Percentiles rank a stretch among this genome's conserved stretches.
Evolutionary conservation across 2,888 invertebrate genomes (phyloP).

Genomic region (Apotomis betuletana): DNA sequence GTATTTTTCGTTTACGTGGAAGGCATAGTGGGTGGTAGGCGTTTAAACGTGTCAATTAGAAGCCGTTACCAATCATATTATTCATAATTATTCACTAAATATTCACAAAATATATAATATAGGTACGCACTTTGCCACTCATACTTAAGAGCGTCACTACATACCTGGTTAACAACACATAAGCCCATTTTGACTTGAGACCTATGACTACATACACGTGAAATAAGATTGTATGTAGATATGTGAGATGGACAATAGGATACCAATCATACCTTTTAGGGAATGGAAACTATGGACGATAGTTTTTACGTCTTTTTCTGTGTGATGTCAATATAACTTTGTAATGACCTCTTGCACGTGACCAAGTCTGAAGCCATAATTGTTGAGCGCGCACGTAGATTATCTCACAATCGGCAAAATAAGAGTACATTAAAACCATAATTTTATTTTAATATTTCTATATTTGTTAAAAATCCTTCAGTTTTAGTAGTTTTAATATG

Average conservation of each 20-base stretch:
- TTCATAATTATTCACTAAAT: slow-evolving; percentile 36
- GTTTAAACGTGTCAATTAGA: slow-evolving; percentile 45
- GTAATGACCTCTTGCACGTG: no score
- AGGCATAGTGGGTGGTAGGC: slow-evolving; percentile 46
- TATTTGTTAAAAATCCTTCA: no score
- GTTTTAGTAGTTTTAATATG: no score
- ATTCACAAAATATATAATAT: slow-evolving; percentile 3
- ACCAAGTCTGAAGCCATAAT: no score
- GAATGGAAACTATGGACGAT: slow-evolving; percentile 1
- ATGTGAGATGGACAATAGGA: slow-evolving; percentile 10
- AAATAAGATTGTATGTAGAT: slow-evolving; percentile 5
- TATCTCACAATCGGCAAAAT: no score
- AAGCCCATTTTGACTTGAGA: background rate
- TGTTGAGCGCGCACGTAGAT: no score
- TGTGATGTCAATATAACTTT: no score
- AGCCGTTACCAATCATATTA: slow-evolving; percentile 44
- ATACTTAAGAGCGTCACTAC: slow-evolving; percentile 8
- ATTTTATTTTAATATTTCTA: no score
- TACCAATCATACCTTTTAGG: slow-evolving; percentile 8
- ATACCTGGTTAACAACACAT: background rate
- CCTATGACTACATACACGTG: background rate
- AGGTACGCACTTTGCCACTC: background rate
- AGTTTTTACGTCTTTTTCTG: background rate
- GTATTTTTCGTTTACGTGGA: background rate
- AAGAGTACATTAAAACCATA: no score